These are phyloP conservation scores for Strigamia transsilvanica DNA, from an alignment of 2,888 invertebrate genomes.

Conservation along the genomic window DNA sequence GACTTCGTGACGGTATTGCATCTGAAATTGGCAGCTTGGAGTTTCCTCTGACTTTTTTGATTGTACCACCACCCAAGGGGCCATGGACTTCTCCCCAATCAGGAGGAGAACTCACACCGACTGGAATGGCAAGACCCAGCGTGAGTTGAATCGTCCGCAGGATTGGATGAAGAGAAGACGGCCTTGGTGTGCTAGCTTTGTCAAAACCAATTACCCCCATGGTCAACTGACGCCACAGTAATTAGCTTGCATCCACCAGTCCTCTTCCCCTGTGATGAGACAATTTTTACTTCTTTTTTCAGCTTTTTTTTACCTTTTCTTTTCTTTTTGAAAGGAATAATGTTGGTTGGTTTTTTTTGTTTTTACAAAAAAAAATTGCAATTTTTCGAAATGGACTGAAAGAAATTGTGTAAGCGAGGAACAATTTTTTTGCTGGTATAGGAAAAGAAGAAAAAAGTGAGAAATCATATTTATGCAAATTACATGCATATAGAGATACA, in stretches of 20 bases:
- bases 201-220: conserved; percentile 53
- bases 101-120: conserved; percentile 43
- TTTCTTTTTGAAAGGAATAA: neutral
- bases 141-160: conserved; percentile 50
- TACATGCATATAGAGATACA: conserved; percentile 9
- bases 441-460: neutral
- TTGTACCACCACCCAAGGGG: conserved; percentile 52
- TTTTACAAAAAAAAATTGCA: conserved; percentile 3
- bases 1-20: conserved; percentile 49
- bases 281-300: neutral
- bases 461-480: conserved; percentile 43
- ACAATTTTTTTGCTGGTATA: neutral
- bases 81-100: conserved; percentile 46
- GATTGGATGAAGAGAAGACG: conserved; percentile 51
- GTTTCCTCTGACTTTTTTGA: conserved; percentile 24
- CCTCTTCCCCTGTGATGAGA: neutral
- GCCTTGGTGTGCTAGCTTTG: conserved; percentile 46
- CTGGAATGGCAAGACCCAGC: conserved; percentile 39
- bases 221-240: conserved; percentile 42
- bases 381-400: conserved; percentile 17
- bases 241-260: conserved; percentile 43
- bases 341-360: neutral
- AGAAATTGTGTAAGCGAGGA: conserved; percentile 17
- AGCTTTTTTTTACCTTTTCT: neutral
- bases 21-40: conserved; percentile 44